phyloP scores from a whole-genome alignment of 23 tunicate species.

The Ciona savignyi region DNA sequence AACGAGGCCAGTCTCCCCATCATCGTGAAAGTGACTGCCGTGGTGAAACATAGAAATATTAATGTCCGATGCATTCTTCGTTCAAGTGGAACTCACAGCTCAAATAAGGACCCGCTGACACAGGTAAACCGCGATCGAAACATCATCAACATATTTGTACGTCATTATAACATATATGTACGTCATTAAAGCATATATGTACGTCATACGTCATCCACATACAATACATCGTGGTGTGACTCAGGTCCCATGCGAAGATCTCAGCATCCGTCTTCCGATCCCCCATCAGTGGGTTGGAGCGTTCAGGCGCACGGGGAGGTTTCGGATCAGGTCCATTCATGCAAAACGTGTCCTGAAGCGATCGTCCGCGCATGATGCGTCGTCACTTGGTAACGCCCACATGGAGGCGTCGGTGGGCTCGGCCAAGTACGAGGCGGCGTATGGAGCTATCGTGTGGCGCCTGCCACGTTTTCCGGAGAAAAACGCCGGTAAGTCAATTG shows the following conservation, averaged over 20 bases:
- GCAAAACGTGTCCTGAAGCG: constrained; percentile 40
- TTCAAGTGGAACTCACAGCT: constrained; percentile 21
- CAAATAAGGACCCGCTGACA: constrained; percentile 49
- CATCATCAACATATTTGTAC: too few relatives aligned
- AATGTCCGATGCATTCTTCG: constrained; percentile 63
- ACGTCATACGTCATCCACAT: too few relatives aligned
- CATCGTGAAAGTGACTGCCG: constrained; percentile 30
- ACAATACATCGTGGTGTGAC: too few relatives aligned
- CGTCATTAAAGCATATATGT: too few relatives aligned
- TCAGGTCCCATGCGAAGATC: constrained; percentile 78
- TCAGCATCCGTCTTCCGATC: constrained; percentile 59
- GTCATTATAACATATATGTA: too few relatives aligned
- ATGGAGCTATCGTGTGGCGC: constrained; percentile 80
- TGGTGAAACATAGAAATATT: constrained; percentile 28
- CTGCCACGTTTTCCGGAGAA: constrained; percentile 75
- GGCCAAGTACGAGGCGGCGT: constrained; percentile 75
- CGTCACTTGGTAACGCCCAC: constrained; percentile 21
- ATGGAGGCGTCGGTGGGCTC: constrained; percentile 74
- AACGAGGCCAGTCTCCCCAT: constrained; percentile 52
- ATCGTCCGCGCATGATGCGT: background rate
- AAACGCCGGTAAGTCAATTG: constrained; percentile 47
- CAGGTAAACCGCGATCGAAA: constrained; percentile 53
- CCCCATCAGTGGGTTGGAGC: constrained; percentile 48
- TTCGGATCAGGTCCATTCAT: constrained; percentile 44
- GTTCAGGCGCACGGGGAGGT: constrained; percentile 34